These are phyloP conservation scores for Hemibagrus guttatus DNA, from an alignment of 2,797 vertebrate species.

Conservation along the genomic window DNA sequence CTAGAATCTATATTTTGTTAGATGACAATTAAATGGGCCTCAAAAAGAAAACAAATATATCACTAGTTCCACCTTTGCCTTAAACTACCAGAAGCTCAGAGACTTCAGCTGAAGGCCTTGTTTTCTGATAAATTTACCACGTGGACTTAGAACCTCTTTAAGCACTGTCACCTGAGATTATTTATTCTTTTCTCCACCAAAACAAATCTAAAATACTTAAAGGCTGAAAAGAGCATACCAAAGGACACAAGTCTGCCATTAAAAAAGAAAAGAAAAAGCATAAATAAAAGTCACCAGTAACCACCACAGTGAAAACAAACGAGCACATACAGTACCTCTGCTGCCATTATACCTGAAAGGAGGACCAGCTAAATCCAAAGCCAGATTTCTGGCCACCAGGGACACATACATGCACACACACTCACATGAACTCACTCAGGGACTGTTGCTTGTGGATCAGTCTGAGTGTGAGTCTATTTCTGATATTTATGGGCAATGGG, in stretches of 20 bases:
- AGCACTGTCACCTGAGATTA: slow-evolving; percentile 43
- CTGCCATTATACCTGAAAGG: slow-evolving; percentile 44
- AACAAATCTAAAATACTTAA: slow-evolving; percentile 49
- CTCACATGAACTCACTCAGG: slow-evolving; percentile 49
- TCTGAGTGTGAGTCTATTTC: slow-evolving; percentile 68
- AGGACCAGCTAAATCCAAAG: slow-evolving; percentile 44
- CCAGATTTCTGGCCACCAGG: slow-evolving; percentile 56
- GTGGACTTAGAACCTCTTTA: slow-evolving; percentile 50
- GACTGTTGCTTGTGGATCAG: slow-evolving; percentile 65
- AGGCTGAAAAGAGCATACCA: slow-evolving; percentile 44
- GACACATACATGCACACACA: slow-evolving; percentile 37
- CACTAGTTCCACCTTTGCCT: neutral
- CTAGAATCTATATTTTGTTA: neutral
- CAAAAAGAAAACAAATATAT: neutral
- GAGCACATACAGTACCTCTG: slow-evolving; percentile 30
- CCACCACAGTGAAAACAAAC: slow-evolving; percentile 34
- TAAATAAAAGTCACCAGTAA: slow-evolving; percentile 50
- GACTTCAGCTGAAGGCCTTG: slow-evolving; percentile 42
- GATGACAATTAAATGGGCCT: neutral
- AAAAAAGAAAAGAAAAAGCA: slow-evolving; percentile 23
- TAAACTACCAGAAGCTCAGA: slow-evolving; percentile 12
- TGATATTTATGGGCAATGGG: slow-evolving; percentile 72
- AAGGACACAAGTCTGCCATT: slow-evolving; percentile 39
- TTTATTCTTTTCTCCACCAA: slow-evolving; percentile 53
- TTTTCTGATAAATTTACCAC: slow-evolving; percentile 57